A percentile compares a stretch with the other conserved stretches of the same genome.
Evolutionary conservation across 1,140 invertebrate genomes (phyloP).

Genomic region (Habropoda laboriosa): DNA sequence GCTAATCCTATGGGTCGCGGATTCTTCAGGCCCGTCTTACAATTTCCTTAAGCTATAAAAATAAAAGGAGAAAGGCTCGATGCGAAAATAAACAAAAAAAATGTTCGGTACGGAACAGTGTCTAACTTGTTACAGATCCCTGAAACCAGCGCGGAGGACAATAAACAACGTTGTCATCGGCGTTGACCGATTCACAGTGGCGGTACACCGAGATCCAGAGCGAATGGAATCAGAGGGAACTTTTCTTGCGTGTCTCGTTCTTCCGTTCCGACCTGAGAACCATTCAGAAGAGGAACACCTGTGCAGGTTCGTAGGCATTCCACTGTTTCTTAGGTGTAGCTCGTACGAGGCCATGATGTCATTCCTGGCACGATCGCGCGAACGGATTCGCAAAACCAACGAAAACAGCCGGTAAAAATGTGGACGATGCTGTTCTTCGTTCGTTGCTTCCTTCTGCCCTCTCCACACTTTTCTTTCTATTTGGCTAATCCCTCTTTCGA

Average conservation of each 20-base stretch:
- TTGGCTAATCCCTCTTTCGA: slow-evolving; percentile 21
- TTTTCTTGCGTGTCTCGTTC: slow-evolving; percentile 52
- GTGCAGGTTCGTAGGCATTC: slow-evolving; percentile 35
- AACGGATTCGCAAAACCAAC: slow-evolving; percentile 55
- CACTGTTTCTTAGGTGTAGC: slow-evolving; percentile 29
- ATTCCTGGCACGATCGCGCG: slow-evolving; percentile 52
- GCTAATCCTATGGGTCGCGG: too few species aligned
- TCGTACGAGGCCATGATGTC: slow-evolving; percentile 25
- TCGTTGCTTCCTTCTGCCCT: background rate
- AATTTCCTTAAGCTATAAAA: too few species aligned
- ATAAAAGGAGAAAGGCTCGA: too few species aligned
- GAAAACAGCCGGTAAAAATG: slow-evolving; percentile 52
- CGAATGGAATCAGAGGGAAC: slow-evolving; percentile 6
- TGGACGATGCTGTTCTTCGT: slow-evolving; percentile 26
- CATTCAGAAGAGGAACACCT: slow-evolving; percentile 58
- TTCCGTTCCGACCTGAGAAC: slow-evolving; percentile 46
- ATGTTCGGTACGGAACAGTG: too few species aligned
- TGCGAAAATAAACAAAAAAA: too few species aligned
- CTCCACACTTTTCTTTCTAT: slow-evolving; percentile 9
- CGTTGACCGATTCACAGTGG: background rate
- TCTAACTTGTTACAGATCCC: too few species aligned
- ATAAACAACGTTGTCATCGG: slow-evolving; percentile 12
- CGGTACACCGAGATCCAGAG: background rate
- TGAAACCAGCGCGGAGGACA: background rate
- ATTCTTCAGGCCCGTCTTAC: too few species aligned